Conservation (phyloP, 2,113 vertebrate species). For the Sinosuthora webbiana region DNA sequence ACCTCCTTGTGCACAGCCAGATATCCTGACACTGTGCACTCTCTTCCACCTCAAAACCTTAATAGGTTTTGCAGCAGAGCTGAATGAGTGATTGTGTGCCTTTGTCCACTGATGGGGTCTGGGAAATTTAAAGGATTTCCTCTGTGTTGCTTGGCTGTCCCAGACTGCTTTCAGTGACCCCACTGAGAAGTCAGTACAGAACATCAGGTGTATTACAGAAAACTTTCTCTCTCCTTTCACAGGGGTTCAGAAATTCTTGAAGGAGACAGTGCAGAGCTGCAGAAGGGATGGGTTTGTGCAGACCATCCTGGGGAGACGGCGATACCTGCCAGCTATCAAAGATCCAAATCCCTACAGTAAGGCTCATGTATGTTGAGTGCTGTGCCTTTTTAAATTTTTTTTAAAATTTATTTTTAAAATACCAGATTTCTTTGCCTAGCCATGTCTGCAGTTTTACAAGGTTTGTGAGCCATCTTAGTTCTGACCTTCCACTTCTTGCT, state of each 20-base stretch:
- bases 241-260: conserved; percentile 90
- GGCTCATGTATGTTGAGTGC: conserved; percentile 83
- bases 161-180: not conserved
- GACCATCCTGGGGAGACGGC: conserved; percentile 89
- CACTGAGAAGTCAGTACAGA: not conserved
- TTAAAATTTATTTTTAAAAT: not conserved
- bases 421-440: not conserved
- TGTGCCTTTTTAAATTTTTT: not conserved
- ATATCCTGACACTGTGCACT: not conserved
- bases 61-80: not conserved
- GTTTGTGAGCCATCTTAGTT: not conserved
- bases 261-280: conserved; percentile 88
- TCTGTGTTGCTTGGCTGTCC: not conserved
- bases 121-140: not conserved
- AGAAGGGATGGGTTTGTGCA: conserved; percentile 87
- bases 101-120: not conserved
- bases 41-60: not conserved
- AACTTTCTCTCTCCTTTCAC: conserved; percentile 46
- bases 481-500: not conserved
- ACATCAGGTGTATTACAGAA: not conserved
- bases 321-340: conserved; percentile 90
- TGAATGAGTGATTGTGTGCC: not conserved
- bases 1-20: not conserved
- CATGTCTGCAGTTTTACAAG: not conserved
- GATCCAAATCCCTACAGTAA: conserved; percentile 82